Evolutionary conservation across 2,113 vertebrate genomes (phyloP).

Genomic region (Bos taurus): DNA sequence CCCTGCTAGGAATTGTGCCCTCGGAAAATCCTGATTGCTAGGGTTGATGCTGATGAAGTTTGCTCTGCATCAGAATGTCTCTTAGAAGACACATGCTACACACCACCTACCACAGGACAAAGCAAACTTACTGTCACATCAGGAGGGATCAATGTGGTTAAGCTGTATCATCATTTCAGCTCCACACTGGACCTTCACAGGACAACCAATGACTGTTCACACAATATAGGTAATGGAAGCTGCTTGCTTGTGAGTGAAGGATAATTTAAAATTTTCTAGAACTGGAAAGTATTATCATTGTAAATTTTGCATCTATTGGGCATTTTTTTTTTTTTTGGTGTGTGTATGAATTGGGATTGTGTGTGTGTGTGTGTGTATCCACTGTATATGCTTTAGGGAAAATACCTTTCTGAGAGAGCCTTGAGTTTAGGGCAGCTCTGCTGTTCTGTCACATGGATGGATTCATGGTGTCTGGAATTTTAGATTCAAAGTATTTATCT

Average conservation of each 20-base stretch:
- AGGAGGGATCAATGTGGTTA: not conserved
- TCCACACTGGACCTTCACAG: conserved; percentile 54
- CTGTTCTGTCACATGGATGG: not conserved
- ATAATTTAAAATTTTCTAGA: not conserved
- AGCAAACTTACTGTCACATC: conserved; percentile 50
- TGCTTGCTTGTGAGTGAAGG: not conserved
- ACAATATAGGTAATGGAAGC: not conserved
- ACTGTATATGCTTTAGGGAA: not conserved
- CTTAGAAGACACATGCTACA: not conserved
- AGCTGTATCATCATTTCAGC: conserved; percentile 40
- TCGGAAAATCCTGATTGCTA: not conserved
- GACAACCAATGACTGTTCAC: not conserved
- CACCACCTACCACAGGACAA: not conserved
- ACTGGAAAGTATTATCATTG: not conserved
- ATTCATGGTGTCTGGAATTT: not conserved
- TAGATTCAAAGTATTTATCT: not conserved
- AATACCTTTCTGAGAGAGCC: not conserved
- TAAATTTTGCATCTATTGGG: not conserved
- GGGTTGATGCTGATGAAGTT: not conserved
- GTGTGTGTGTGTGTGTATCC: not conserved
- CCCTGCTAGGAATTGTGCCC: not conserved
- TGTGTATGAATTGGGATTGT: not conserved
- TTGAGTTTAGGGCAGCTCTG: not conserved
- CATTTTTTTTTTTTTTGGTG: not conserved
- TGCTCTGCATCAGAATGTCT: not conserved